phyloP scores from a whole-genome alignment of 2,797 vertebrate genomes.

The Peromyscus melanophrys region DNA sequence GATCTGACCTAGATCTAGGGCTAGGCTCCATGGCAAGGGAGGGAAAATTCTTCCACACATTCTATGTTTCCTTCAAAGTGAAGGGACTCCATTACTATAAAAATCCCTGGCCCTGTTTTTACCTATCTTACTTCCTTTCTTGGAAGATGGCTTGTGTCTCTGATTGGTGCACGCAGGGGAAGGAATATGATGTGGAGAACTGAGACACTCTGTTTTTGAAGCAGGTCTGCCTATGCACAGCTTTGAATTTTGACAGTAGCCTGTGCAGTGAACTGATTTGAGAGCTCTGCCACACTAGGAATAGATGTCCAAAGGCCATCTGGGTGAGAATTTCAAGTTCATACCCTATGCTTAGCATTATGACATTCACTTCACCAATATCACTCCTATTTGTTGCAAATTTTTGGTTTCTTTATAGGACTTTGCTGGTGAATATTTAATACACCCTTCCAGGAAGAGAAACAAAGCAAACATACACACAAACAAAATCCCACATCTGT shows the following conservation, averaged over 20 bases:
- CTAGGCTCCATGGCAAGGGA: fast-evolving
- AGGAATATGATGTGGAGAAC: fast-evolving
- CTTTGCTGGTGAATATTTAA: background rate
- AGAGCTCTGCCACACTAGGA: too few species aligned
- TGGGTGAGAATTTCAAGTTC: background rate
- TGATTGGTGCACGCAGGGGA: too few species aligned
- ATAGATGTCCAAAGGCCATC: fast-evolving
- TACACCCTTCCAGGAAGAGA: background rate
- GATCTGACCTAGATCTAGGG: background rate
- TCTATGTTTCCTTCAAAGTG: background rate
- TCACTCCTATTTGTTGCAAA: background rate
- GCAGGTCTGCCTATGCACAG: fast-evolving
- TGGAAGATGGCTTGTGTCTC: too few species aligned
- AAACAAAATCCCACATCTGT: background rate
- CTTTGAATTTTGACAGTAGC: background rate
- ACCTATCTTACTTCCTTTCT: background rate
- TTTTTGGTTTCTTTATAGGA: background rate
- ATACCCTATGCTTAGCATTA: background rate
- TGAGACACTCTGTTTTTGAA: background rate
- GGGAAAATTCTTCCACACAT: too few species aligned
- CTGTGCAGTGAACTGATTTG: background rate
- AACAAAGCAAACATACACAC: background rate
- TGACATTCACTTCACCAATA: background rate
- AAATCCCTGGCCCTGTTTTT: fast-evolving
- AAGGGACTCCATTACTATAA: background rate